phyloP scores from a whole-genome alignment of 2,113 vertebrate species.

The Spea bombifrons region DNA sequence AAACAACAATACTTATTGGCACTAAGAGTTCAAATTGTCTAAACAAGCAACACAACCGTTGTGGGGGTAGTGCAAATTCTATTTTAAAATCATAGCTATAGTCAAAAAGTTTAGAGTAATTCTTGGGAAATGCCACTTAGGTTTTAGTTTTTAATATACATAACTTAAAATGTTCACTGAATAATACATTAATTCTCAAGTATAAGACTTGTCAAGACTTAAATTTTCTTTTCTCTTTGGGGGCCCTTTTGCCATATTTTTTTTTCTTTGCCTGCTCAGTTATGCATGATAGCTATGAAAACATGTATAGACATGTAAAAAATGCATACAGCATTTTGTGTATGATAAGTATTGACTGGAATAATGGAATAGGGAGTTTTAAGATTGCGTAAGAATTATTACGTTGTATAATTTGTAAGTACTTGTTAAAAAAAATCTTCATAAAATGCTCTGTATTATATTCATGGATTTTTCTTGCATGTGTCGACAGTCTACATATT shows the following conservation, averaged over 20 bases:
- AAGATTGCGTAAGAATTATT: slow-evolving; percentile 75
- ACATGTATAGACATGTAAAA: slow-evolving; percentile 71
- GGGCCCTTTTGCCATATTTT: slow-evolving; percentile 45
- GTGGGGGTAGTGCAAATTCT: too few relatives aligned
- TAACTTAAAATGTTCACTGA: too few relatives aligned
- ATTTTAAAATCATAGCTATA: too few relatives aligned
- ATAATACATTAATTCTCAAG: too few relatives aligned
- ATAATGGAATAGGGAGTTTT: slow-evolving; percentile 62
- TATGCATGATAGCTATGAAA: slow-evolving; percentile 64
- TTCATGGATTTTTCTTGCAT: slow-evolving; percentile 98
- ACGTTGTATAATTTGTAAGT: slow-evolving; percentile 95
- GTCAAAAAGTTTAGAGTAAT: too few relatives aligned
- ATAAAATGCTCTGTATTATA: slow-evolving; percentile 91
- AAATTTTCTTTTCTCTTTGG: slow-evolving; percentile 23
- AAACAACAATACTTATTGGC: too few relatives aligned
- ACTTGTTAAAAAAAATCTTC: slow-evolving; percentile 89
- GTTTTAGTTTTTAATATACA: too few relatives aligned
- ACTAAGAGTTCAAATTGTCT: too few relatives aligned
- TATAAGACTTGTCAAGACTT: too few relatives aligned
- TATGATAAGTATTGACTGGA: slow-evolving; percentile 69
- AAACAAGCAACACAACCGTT: too few relatives aligned
- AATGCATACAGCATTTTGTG: slow-evolving; percentile 76
- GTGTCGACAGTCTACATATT: slow-evolving; percentile 82
- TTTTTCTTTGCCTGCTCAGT: slow-evolving; percentile 59
- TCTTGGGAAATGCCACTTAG: too few relatives aligned